phyloP scores from a whole-genome alignment of 2,113 vertebrate genomes.

The Garra rufa region DNA sequence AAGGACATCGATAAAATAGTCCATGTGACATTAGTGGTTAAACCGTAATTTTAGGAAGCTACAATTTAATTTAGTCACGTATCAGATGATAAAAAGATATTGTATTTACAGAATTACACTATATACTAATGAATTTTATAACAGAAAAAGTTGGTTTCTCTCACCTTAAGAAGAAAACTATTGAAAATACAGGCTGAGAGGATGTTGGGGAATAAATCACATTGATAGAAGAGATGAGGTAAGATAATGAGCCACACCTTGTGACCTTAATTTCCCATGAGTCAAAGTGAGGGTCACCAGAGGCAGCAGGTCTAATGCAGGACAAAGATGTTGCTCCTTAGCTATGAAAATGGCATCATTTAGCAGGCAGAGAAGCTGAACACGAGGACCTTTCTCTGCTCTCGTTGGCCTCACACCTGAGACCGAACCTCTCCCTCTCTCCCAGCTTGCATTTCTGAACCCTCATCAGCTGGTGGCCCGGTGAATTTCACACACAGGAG shows the following conservation, averaged over 20 bases:
- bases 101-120: neutral
- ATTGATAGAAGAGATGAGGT: neutral
- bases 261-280: constrained; percentile 5
- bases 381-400: neutral
- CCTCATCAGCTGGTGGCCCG: constrained; percentile 6
- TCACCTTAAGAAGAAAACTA: neutral
- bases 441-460: constrained; percentile 27
- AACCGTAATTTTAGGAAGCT: no score
- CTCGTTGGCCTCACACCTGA: constrained; percentile 9
- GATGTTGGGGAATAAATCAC: neutral
- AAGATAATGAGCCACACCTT: neutral
- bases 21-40: no score
- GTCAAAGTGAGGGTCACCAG: neutral
- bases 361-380: neutral
- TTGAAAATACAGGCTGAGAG: neutral
- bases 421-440: neutral
- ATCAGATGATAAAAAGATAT: neutral
- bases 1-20: no score
- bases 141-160: neutral
- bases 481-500: constrained; percentile 23
- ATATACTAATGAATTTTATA: neutral
- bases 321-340: neutral
- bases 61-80: neutral
- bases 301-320: neutral
- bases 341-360: constrained; percentile 5